Conservation (phyloP, 1,140 invertebrate genomes). For the Dreissena rostriformis region DNA sequence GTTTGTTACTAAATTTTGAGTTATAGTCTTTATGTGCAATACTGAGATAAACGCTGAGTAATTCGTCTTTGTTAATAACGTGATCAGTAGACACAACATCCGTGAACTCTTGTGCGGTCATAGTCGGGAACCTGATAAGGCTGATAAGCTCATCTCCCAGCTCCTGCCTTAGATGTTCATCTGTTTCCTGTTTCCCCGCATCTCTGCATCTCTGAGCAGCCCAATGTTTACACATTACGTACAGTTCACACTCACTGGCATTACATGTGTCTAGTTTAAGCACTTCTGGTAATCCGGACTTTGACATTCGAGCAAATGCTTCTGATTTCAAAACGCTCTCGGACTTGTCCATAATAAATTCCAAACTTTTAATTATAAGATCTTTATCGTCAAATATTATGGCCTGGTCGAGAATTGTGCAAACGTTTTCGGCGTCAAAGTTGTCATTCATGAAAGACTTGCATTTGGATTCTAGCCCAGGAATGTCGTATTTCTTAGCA, state of each 20-base stretch:
- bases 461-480: conserved; percentile 89
- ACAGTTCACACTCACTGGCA: conserved; percentile 14
- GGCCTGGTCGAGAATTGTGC: conserved; percentile 56
- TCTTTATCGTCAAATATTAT: conserved; percentile 54
- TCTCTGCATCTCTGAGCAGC: conserved; percentile 6
- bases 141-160: conserved; percentile 15
- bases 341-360: conserved; percentile 26
- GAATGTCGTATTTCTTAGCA: conserved; percentile 91
- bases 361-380: conserved; percentile 44
- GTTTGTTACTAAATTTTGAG: background rate
- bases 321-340: conserved; percentile 24
- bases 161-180: background rate
- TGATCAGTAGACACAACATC: background rate
- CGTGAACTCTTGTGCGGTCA: conserved; percentile 10
- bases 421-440: conserved; percentile 89
- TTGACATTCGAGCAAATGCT: conserved; percentile 33
- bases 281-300: conserved; percentile 9
- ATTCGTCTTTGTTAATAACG: conserved; percentile 15
- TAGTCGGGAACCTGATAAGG: conserved; percentile 24
- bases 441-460: conserved; percentile 90
- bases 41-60: conserved; percentile 9
- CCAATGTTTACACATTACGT: conserved; percentile 18
- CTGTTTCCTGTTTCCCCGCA: background rate
- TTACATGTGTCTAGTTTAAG: background rate
- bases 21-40: background rate